A percentile compares a stretch with the other conserved stretches of the same genome.
Conservation (phyloP, 2,888 invertebrate species). For the Drosophila pegasa region DNA sequence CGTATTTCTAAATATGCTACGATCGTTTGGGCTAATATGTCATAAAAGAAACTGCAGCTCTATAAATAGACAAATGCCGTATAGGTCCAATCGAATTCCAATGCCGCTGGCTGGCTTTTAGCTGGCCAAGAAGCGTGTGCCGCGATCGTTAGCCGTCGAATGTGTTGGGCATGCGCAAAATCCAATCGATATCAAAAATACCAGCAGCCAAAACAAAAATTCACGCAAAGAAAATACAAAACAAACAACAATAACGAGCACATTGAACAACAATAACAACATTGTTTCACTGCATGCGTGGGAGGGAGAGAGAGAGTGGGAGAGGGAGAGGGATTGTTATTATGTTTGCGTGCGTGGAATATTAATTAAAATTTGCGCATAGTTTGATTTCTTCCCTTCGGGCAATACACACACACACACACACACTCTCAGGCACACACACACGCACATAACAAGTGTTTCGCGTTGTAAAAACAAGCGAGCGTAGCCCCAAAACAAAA, state of each 20-base stretch:
- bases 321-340: slow-evolving; percentile 11
- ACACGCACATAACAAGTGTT: slow-evolving; percentile 67
- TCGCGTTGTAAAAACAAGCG: slow-evolving; percentile 76
- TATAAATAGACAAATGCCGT: slow-evolving; percentile 24
- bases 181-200: slow-evolving; percentile 52
- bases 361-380: slow-evolving; percentile 79
- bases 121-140: slow-evolving; percentile 53
- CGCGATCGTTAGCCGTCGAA: slow-evolving; percentile 41
- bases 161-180: slow-evolving; percentile 54
- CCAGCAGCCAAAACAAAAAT: slow-evolving; percentile 49
- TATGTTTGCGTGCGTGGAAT: slow-evolving; percentile 73
- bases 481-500: slow-evolving; percentile 61
- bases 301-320: slow-evolving; percentile 3
- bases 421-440: background rate
- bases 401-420: slow-evolving; percentile 14
- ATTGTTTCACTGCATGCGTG: slow-evolving; percentile 46
- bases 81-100: slow-evolving; percentile 42
- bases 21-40: background rate
- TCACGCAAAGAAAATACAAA: slow-evolving; percentile 35
- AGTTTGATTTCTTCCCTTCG: slow-evolving; percentile 73
- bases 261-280: slow-evolving; percentile 57
- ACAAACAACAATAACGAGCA: slow-evolving; percentile 38
- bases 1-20: background rate
- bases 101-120: slow-evolving; percentile 30
- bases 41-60: slow-evolving; percentile 15